Percentiles rank a stretch among this genome's conserved stretches.
Conservation (phyloP, 2,113 vertebrate species). For the Heterochromis multidens region DNA sequence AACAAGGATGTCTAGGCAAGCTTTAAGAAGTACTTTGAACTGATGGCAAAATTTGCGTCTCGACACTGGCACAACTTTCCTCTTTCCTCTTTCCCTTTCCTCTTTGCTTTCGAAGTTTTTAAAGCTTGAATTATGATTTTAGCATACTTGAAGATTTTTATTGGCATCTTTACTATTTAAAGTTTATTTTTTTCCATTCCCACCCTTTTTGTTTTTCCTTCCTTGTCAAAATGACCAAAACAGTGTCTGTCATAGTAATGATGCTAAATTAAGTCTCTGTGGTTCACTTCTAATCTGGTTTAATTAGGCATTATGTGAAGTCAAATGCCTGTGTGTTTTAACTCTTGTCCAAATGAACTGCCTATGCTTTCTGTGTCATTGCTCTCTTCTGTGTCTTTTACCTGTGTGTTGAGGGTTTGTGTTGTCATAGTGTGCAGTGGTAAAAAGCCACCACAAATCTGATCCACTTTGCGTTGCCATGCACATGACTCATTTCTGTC, state of each 20-base stretch:
- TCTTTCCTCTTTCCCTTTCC: neutral
- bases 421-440: conserved; percentile 22
- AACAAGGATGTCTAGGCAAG: neutral
- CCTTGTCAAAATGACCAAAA: neutral
- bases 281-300: neutral
- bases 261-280: neutral
- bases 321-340: neutral
- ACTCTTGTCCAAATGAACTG: neutral
- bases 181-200: neutral
- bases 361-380: neutral
- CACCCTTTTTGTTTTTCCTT: neutral
- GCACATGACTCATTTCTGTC: conserved; percentile 68
- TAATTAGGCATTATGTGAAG: neutral
- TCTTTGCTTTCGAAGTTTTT: neutral
- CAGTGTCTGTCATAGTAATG: neutral
- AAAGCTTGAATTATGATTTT: neutral
- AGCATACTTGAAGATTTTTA: neutral
- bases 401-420: conserved; percentile 2
- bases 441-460: conserved; percentile 32
- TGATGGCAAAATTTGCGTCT: too few species aligned
- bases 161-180: neutral
- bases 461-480: conserved; percentile 38
- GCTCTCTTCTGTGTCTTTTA: neutral
- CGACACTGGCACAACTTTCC: too few species aligned
- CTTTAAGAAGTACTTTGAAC: neutral